Percentiles rank a stretch among this genome's conserved stretches.
phyloP scores from a whole-genome alignment of 2,797 vertebrate genomes.

The Okamejei kenojei region DNA sequence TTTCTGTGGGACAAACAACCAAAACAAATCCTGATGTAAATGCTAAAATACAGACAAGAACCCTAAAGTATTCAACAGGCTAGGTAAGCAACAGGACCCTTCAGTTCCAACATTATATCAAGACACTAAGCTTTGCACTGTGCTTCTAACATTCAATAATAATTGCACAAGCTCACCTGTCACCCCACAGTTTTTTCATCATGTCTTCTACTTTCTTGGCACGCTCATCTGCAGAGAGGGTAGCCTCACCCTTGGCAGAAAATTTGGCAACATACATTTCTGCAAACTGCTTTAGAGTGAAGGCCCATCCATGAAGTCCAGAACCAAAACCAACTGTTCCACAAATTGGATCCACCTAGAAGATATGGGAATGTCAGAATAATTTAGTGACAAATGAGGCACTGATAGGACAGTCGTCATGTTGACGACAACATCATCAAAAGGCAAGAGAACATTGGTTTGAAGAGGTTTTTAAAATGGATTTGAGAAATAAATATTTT shows the following conservation, averaged over 20 bases:
- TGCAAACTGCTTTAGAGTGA: conserved; percentile 95
- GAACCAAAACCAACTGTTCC: conserved; percentile 92
- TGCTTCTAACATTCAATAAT: background rate
- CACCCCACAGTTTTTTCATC: conserved; percentile 97
- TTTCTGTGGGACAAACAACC: background rate
- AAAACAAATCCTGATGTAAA: background rate
- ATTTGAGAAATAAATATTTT: too few relatives aligned
- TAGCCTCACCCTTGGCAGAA: conserved; percentile 76
- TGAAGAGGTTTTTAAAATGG: too few relatives aligned
- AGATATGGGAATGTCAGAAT: background rate
- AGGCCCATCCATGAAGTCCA: conserved; percentile 90
- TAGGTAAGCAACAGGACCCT: background rate
- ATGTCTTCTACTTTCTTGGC: conserved; percentile 95
- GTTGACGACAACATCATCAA: too few relatives aligned
- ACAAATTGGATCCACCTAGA: conserved; percentile 75
- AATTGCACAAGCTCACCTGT: conserved; percentile 60
- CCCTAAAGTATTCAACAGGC: background rate
- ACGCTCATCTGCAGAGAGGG: conserved; percentile 62
- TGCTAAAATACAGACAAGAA: background rate
- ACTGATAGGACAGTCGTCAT: too few relatives aligned
- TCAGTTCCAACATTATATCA: background rate
- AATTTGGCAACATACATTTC: conserved; percentile 92
- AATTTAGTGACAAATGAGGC: background rate
- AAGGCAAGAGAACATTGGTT: too few relatives aligned
- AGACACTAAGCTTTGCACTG: too few relatives aligned